phyloP scores from a whole-genome alignment of 35 echinoderm and acorn worm genomes.

The Apostichopus japonicus region DNA sequence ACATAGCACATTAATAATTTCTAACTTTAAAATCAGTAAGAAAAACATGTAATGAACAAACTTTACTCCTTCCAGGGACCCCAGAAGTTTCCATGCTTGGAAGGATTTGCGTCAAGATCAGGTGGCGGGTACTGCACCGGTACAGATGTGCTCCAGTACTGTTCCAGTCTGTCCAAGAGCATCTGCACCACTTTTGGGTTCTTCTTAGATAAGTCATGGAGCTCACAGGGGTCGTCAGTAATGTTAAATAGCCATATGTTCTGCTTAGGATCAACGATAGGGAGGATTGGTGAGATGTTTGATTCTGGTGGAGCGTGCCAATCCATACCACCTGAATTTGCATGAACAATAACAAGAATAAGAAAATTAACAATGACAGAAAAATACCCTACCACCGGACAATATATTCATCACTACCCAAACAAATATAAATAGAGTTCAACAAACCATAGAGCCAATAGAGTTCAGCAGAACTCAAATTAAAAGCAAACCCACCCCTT shows the following conservation, averaged over 20 bases:
- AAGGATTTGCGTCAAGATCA: constrained; percentile 41
- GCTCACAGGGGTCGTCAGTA: constrained; percentile 60
- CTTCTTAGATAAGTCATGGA: constrained; percentile 55
- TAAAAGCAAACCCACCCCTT: too few relatives aligned
- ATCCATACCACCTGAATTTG: neutral
- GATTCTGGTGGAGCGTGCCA: constrained; percentile 60
- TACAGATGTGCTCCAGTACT: constrained; percentile 64
- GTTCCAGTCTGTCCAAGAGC: constrained; percentile 50
- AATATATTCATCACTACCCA: too few relatives aligned
- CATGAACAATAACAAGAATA: neutral
- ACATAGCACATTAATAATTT: too few relatives aligned
- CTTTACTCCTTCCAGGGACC: constrained; percentile 54
- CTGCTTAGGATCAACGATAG: constrained; percentile 15
- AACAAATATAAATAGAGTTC: too few relatives aligned
- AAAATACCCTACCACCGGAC: too few relatives aligned
- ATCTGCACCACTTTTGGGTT: constrained; percentile 60
- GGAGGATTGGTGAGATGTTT: constrained; percentile 6
- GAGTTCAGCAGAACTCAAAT: too few relatives aligned
- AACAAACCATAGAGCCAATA: too few relatives aligned
- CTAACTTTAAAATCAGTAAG: too few relatives aligned
- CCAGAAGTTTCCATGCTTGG: constrained; percentile 51
- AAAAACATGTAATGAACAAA: too few relatives aligned
- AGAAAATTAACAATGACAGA: neutral
- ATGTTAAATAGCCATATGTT: constrained; percentile 67
- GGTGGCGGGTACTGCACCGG: constrained; percentile 49